Conservation (phyloP, 2,888 invertebrate genomes). For the Ashinkailepas kermadecensis region DNA sequence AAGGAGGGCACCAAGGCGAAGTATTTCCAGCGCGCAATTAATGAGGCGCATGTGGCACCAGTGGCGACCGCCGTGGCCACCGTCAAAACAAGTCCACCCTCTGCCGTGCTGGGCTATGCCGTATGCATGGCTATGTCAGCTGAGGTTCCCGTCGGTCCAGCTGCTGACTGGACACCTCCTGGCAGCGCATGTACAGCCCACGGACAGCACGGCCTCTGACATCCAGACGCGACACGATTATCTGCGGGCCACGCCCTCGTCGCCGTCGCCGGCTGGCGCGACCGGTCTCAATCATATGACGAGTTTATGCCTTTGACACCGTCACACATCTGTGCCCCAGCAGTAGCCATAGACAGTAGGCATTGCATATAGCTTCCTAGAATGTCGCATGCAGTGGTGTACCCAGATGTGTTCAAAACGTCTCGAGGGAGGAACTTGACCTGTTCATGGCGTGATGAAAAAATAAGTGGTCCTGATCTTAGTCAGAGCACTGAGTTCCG, state of each 20-base stretch:
- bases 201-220: neutral
- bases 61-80: neutral
- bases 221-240: neutral
- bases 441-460: too few species aligned
- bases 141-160: neutral
- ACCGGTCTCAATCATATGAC: too few species aligned
- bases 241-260: neutral
- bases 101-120: neutral
- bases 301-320: too few species aligned
- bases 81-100: neutral
- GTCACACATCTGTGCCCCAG: too few species aligned
- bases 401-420: too few species aligned
- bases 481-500: too few species aligned
- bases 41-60: neutral
- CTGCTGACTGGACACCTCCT: neutral
- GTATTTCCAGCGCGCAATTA: neutral
- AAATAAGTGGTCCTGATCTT: too few species aligned
- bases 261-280: neutral
- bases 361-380: too few species aligned
- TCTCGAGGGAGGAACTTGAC: too few species aligned
- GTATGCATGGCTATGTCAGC: neutral
- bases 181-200: neutral
- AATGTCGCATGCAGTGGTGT: too few species aligned
- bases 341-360: too few species aligned
- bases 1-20: constrained; percentile 8